A percentile compares a stretch with the other conserved stretches of the same genome.
phyloP scores from a whole-genome alignment of 2,888 invertebrate genomes.

The Dynastes grantii region DNA sequence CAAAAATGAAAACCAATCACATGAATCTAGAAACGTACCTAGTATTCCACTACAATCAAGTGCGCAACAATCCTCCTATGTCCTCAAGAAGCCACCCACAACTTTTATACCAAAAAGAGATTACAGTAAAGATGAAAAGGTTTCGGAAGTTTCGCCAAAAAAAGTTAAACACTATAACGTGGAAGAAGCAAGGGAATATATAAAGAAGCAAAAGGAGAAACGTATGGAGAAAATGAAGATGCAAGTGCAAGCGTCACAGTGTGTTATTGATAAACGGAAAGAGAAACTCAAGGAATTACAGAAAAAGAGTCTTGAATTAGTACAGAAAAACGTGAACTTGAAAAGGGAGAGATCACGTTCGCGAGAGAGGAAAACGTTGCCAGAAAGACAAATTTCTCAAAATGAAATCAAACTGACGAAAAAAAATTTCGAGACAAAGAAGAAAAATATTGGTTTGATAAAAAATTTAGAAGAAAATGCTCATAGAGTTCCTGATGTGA shows the following conservation, averaged over 20 bases:
- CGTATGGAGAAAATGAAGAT: conserved; percentile 67
- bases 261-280: conserved; percentile 47
- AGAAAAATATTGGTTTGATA: neutral
- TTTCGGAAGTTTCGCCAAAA: conserved; percentile 52
- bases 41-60: conserved; percentile 3
- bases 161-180: conserved; percentile 69
- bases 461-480: conserved; percentile 9
- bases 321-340: conserved; percentile 68
- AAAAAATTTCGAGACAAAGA: neutral
- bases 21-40: conserved; percentile 8
- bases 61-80: neutral
- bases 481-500: conserved; percentile 45
- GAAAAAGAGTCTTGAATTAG: conserved; percentile 69
- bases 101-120: conserved; percentile 19
- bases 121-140: conserved; percentile 24
- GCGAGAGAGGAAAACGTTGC: conserved; percentile 52
- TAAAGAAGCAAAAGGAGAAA: conserved; percentile 73
- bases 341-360: conserved; percentile 63
- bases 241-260: conserved; percentile 61
- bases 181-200: conserved; percentile 73
- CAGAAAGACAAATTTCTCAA: neutral
- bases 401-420: conserved; percentile 2
- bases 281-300: conserved; percentile 70
- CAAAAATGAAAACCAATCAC: conserved; percentile 32
- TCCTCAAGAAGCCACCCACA: conserved; percentile 20